These are phyloP conservation scores for Spilarctia lutea DNA, from an alignment of 2,888 invertebrate genomes.

Conservation along the genomic window DNA sequence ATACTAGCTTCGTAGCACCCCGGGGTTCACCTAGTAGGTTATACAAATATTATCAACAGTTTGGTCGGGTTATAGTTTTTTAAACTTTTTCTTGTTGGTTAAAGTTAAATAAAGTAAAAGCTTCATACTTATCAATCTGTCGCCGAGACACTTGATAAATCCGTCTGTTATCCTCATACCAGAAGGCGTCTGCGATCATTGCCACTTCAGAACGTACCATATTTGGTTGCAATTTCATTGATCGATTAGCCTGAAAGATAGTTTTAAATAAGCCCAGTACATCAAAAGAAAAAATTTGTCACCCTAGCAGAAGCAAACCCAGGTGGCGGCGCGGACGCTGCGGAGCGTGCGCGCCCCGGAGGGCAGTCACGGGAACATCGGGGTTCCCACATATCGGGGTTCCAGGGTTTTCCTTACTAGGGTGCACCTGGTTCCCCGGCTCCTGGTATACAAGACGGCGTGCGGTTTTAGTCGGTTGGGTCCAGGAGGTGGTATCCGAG, in stretches of 20 bases:
- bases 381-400: too few relatives aligned
- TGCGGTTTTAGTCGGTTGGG: too few relatives aligned
- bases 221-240: slow-evolving; percentile 64
- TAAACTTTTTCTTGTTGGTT: neutral
- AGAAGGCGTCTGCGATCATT: slow-evolving; percentile 79
- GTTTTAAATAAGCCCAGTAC: neutral
- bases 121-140: slow-evolving; percentile 72
- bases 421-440: too few relatives aligned
- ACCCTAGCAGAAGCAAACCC: too few relatives aligned
- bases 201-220: slow-evolving; percentile 58
- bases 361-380: too few relatives aligned
- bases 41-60: neutral
- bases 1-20: too few relatives aligned
- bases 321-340: too few relatives aligned
- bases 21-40: too few relatives aligned
- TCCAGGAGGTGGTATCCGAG: too few relatives aligned
- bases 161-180: slow-evolving; percentile 85
- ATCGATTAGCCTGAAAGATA: slow-evolving; percentile 73
- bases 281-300: neutral
- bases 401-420: too few relatives aligned
- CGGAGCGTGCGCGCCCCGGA: too few relatives aligned
- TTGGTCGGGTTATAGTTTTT: neutral
- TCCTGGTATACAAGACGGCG: too few relatives aligned
- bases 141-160: slow-evolving; percentile 78
- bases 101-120: neutral